A percentile compares a stretch with the other conserved stretches of the same genome.
Conservation (phyloP, 2,113 vertebrate genomes). For the Alces alces region DNA sequence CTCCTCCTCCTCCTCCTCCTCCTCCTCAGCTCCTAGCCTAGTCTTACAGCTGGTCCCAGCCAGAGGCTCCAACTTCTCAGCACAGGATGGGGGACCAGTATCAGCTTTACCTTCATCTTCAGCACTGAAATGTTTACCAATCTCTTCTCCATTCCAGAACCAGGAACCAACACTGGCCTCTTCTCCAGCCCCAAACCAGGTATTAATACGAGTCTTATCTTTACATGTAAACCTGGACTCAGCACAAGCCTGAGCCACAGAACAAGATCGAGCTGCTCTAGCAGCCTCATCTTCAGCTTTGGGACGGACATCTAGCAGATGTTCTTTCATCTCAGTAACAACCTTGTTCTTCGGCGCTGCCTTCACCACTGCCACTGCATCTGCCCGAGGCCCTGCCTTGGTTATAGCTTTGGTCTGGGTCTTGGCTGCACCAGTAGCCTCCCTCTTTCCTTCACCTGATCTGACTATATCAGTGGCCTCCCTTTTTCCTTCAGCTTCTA, state of each 20-base stretch:
- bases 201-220: slow-evolving; percentile 38
- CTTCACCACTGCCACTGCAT: not conserved
- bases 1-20: slow-evolving; percentile 54
- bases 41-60: not conserved
- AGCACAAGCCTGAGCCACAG: not conserved
- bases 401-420: slow-evolving; percentile 20
- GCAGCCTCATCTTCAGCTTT: not conserved
- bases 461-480: not conserved
- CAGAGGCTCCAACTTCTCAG: slow-evolving; percentile 1
- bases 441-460: not conserved
- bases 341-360: not conserved
- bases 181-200: slow-evolving; percentile 46
- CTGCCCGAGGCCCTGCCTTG: not conserved
- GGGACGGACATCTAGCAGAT: not conserved
- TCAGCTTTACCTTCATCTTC: slow-evolving; percentile 41
- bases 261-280: not conserved
- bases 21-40: slow-evolving; percentile 39
- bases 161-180: slow-evolving; percentile 34
- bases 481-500: not conserved
- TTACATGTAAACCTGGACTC: not conserved
- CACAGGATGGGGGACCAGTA: not conserved
- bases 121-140: not conserved
- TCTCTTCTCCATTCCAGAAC: slow-evolving; percentile 46
- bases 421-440: not conserved
- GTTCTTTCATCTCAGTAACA: slow-evolving; percentile 21